Evolutionary conservation across 2,888 invertebrate species (phyloP).

Genomic region (Trissoscelio sp.): DNA sequence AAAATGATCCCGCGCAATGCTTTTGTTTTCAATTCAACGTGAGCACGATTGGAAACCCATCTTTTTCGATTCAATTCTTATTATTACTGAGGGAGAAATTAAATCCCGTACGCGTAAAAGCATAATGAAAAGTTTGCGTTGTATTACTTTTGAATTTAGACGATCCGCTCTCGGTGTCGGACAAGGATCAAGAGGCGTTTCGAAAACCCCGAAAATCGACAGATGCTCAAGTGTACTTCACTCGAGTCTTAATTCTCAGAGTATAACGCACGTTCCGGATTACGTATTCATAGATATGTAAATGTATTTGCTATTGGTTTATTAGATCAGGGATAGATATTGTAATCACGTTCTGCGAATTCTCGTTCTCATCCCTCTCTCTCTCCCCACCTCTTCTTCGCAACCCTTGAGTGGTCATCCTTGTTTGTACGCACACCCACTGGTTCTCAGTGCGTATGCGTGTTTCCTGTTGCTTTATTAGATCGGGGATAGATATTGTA

Average conservation of each 20-base stretch:
- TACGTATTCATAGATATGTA: slow-evolving; percentile 71
- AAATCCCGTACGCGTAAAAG: slow-evolving; percentile 65
- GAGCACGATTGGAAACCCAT: background rate
- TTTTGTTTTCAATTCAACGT: slow-evolving; percentile 1
- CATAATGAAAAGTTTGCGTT: slow-evolving; percentile 68
- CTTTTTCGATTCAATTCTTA: slow-evolving; percentile 4
- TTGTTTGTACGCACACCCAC: slow-evolving; percentile 59
- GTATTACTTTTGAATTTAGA: slow-evolving; percentile 68
- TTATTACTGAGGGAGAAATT: slow-evolving; percentile 3
- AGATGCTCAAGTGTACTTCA: slow-evolving; percentile 74
- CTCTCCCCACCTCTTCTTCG: background rate
- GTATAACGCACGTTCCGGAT: slow-evolving; percentile 69
- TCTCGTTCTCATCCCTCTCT: slow-evolving; percentile 48
- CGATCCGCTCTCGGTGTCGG: slow-evolving; percentile 64
- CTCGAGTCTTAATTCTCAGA: slow-evolving; percentile 71
- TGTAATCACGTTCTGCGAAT: slow-evolving; percentile 79
- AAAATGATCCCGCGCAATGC: background rate
- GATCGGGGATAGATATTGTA: slow-evolving; percentile 78
- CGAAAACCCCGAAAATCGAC: slow-evolving; percentile 70
- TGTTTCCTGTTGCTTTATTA: slow-evolving; percentile 74
- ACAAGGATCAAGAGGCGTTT: slow-evolving; percentile 59
- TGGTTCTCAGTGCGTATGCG: slow-evolving; percentile 40
- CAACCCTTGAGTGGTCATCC: slow-evolving; percentile 64
- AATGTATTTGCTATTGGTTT: slow-evolving; percentile 74
- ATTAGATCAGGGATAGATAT: slow-evolving; percentile 78